phyloP scores from a whole-genome alignment of 2,113 vertebrate genomes.

The Myocastor coypus region DNA sequence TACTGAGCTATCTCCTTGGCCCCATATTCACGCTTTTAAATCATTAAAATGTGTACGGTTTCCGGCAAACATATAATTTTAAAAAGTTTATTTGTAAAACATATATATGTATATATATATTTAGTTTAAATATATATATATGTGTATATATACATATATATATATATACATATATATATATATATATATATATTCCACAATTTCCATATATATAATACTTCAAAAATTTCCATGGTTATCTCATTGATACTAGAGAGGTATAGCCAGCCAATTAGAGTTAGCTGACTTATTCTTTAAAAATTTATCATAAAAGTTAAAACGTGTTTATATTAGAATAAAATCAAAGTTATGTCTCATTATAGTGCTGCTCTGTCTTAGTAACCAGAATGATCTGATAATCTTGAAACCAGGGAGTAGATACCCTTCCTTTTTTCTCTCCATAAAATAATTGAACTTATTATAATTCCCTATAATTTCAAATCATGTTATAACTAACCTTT shows the following conservation, averaged over 20 bases:
- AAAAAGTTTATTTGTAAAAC: background rate
- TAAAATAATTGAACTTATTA: background rate
- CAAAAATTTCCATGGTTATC: slow-evolving; percentile 53
- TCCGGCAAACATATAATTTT: slow-evolving; percentile 11
- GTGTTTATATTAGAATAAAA: background rate
- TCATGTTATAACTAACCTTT: background rate
- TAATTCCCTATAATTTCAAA: background rate
- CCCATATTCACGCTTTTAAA: no score
- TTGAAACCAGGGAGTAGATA: background rate
- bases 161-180: no score
- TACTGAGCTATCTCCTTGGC: no score
- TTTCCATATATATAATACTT: background rate
- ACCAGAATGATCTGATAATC: background rate
- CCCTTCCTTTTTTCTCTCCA: background rate
- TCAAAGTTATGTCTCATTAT: slow-evolving; percentile 32
- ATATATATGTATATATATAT: background rate
- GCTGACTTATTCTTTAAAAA: background rate
- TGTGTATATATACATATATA: no score
- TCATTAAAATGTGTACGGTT: slow-evolving; percentile 47
- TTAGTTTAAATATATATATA: background rate
- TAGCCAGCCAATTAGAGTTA: background rate
- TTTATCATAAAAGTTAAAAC: background rate
- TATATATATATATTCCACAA: no score
- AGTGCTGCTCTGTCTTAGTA: background rate
- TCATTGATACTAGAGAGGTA: background rate